Evolutionary conservation across 2,113 vertebrate species (phyloP), one percentile per base, ranked within the genome.

Genomic region (Forbesichthys agassizii): DNA sequence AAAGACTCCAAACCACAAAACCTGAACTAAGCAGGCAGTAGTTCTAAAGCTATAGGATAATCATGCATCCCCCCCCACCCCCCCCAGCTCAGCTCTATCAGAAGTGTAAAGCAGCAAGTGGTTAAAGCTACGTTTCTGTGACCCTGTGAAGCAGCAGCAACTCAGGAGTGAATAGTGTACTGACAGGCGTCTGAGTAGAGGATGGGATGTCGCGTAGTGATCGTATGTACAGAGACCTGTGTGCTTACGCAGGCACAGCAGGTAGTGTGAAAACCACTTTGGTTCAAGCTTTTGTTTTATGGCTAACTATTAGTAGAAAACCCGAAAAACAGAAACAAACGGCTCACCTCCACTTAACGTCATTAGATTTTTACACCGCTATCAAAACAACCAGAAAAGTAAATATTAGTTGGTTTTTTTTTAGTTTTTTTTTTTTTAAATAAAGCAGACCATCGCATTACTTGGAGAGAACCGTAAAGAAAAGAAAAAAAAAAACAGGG

Each of bases 191-290:
- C 5, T 8, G 10, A 10, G 20, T 20, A 20, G 56, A 92, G 91
- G 91, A 91, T 90, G 86, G 91, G 88, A 90, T 93, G 92, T 92
- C 92, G 72, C 92, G 89, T 89, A 88, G 91, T 95, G 93, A 92
- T 92, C 90, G 89, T 75, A 89, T 92, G 93, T 94, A 94, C 92
- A 91, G 93, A 27, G 1, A 27, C 27, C 93, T 92, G 92, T 92
- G 94, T 94, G 94, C 95, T 93, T 92, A 88, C 93, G 93, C 94
- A 95, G 96, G 95, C 96, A 97, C 96, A 95, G 95, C 96, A 96
- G 94, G 95, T 95, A 94, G 94, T 93, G 95, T 96, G 94, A 93
- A 96, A 96, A 95, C 93, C 93, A 96, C 97, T 98, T 99, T 99
- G 98, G 97, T 99, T 98, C 93, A 96, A 98, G 98, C 98, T 98